Conservation (phyloP, 2,797 vertebrate species). For the Ctenopoma kingsleyae region DNA sequence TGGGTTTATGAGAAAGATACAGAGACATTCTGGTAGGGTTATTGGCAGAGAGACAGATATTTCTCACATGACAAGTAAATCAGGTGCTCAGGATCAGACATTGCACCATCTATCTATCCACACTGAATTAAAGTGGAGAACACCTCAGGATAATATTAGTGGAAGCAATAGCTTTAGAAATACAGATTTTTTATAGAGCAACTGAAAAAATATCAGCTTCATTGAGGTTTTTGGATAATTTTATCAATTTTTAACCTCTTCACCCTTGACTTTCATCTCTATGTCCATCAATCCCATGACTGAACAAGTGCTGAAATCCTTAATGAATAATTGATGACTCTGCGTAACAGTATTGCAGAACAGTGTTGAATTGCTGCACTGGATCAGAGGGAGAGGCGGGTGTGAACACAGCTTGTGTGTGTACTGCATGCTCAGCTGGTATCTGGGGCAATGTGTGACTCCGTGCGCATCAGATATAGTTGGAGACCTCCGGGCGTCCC, state of each 20-base stretch:
- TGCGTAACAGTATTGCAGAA: slow-evolving; percentile 78
- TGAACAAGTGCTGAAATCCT: slow-evolving; percentile 75
- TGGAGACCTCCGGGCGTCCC: slow-evolving; percentile 33
- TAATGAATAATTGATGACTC: slow-evolving; percentile 83
- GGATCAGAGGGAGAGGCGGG: slow-evolving; percentile 49
- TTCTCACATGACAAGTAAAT: slow-evolving; percentile 41
- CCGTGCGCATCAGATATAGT: slow-evolving; percentile 42
- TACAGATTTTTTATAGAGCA: not conserved
- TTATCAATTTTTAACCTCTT: slow-evolving; percentile 39
- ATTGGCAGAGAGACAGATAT: slow-evolving; percentile 21
- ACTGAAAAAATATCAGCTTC: slow-evolving; percentile 19
- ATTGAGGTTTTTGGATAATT: slow-evolving; percentile 28
- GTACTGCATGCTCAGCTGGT: slow-evolving; percentile 52
- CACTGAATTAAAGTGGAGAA: too few relatives aligned
- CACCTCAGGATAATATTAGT: not conserved
- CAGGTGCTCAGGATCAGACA: slow-evolving; percentile 9
- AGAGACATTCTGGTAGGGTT: slow-evolving; percentile 15
- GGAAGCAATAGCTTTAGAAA: not conserved
- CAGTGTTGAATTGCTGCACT: slow-evolving; percentile 73
- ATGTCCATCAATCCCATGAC: slow-evolving; percentile 54
- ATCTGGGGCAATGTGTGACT: slow-evolving; percentile 66
- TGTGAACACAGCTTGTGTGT: slow-evolving; percentile 60
- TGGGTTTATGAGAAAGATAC: slow-evolving; percentile 33
- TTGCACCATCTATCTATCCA: not conserved
- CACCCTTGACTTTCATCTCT: slow-evolving; percentile 40